A percentile compares a stretch with the other conserved stretches of the same genome.
These are phyloP conservation scores for Zapus hudsonius DNA, from an alignment of 2,113 vertebrate species.

Conservation along the genomic window DNA sequence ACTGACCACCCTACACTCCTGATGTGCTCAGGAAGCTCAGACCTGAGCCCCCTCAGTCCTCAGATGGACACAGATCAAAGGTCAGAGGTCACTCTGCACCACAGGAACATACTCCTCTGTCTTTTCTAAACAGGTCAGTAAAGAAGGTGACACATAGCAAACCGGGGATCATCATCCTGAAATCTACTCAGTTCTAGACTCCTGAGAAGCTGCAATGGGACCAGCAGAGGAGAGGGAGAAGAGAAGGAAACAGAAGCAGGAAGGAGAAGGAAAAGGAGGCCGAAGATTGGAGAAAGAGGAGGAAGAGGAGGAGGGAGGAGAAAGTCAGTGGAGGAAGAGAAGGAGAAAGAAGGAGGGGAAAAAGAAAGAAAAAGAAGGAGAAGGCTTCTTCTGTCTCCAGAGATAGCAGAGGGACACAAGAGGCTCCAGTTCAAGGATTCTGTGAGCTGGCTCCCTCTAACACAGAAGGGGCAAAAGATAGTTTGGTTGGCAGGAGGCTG, in stretches of 20 bases:
- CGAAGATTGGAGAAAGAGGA: too few relatives aligned
- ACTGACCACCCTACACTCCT: not conserved
- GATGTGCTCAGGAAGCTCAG: not conserved
- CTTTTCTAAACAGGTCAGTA: conserved; percentile 18
- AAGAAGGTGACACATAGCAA: not conserved
- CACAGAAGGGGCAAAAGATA: not conserved
- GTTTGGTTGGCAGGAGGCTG: not conserved
- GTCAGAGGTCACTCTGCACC: not conserved
- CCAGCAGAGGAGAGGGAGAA: too few relatives aligned
- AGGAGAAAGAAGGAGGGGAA: rapidly evolving
- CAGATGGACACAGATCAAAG: not conserved
- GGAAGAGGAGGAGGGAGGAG: too few relatives aligned
- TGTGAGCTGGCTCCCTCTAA: not conserved
- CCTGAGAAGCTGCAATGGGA: not conserved
- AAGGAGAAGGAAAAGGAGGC: too few relatives aligned
- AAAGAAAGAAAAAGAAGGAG: too few relatives aligned
- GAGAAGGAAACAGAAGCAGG: not conserved
- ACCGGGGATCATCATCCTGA: not conserved
- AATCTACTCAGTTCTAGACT: conserved; percentile 29
- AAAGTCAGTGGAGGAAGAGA: too few relatives aligned
- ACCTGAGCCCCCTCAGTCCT: not conserved
- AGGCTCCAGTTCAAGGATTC: not conserved
- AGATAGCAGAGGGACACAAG: not conserved
- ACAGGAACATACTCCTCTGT: not conserved
- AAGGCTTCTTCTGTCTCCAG: not conserved